phyloP scores from a whole-genome alignment of 2,888 invertebrate genomes.

The Acanthosepion lycidas region DNA sequence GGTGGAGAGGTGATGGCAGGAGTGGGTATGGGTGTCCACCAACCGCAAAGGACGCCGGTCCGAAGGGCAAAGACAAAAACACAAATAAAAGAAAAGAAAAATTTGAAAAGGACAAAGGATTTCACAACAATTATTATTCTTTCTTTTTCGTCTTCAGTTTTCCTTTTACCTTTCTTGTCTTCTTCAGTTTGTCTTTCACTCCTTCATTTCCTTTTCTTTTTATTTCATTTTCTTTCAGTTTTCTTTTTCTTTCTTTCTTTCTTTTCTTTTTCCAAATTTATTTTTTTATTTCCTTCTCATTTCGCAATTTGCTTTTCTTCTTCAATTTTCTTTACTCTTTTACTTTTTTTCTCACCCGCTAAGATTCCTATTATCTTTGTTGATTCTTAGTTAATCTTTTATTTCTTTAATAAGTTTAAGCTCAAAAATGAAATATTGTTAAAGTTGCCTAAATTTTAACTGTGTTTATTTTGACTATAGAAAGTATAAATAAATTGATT shows the following conservation, averaged over 20 bases:
- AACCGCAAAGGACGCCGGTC: constrained; percentile 33
- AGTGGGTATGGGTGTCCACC: not conserved
- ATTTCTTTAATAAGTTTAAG: no score
- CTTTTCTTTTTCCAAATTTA: not conserved
- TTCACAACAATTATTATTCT: not conserved
- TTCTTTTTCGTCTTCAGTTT: not conserved
- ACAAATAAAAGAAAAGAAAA: not conserved
- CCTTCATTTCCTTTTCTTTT: not conserved
- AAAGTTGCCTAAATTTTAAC: no score
- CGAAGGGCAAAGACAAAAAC: not conserved
- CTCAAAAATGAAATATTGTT: no score
- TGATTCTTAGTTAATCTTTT: not conserved
- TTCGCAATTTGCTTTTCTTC: not conserved
- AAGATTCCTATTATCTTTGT: not conserved
- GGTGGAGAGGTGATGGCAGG: not conserved
- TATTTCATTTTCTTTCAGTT: not conserved
- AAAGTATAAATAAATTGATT: no score
- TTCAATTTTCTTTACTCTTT: not conserved
- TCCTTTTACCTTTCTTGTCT: not conserved
- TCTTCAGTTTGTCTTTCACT: not conserved
- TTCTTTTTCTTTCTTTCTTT: not conserved
- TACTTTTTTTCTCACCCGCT: not conserved
- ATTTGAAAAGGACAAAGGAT: not conserved
- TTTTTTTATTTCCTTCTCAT: not conserved
- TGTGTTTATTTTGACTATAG: no score